Percentiles rank a stretch among this genome's conserved stretches.
phyloP scores from a whole-genome alignment of 2,888 invertebrate genomes.

The Synanthedon andrenaeformis region DNA sequence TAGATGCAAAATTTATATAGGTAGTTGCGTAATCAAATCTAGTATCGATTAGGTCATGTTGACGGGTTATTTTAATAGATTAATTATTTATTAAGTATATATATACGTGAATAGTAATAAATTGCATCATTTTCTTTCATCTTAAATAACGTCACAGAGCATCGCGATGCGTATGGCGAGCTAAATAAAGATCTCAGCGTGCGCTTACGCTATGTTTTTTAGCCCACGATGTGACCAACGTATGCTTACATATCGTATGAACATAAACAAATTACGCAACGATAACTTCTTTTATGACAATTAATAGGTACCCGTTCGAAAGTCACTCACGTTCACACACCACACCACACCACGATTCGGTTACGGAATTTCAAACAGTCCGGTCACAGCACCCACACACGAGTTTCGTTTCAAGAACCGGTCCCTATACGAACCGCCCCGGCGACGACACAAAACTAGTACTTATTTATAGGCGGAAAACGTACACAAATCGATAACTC shows the following conservation, averaged over 20 bases:
- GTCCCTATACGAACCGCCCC: slow-evolving; percentile 26
- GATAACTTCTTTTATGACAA: too few relatives aligned
- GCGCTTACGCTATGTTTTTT: neutral
- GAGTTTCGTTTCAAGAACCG: slow-evolving; percentile 51
- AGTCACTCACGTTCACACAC: slow-evolving; percentile 25
- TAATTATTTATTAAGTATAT: too few relatives aligned
- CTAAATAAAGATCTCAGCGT: slow-evolving; percentile 8
- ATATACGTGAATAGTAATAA: too few relatives aligned
- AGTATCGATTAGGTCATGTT: too few relatives aligned
- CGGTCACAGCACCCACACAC: slow-evolving; percentile 40
- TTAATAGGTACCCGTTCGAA: slow-evolving; percentile 18
- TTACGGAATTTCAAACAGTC: slow-evolving; percentile 36
- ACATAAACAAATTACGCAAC: slow-evolving; percentile 43
- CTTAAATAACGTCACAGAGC: slow-evolving; percentile 27
- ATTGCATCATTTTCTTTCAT: neutral
- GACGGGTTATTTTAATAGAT: too few relatives aligned
- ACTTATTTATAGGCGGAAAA: slow-evolving; percentile 62
- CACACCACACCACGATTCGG: slow-evolving; percentile 17
- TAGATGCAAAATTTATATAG: too few relatives aligned
- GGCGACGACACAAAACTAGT: slow-evolving; percentile 55
- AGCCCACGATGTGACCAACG: slow-evolving; percentile 16
- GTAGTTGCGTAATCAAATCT: too few relatives aligned
- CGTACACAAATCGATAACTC: slow-evolving; percentile 64
- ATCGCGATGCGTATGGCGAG: slow-evolving; percentile 13
- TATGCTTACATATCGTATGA: slow-evolving; percentile 7